phyloP scores from a whole-genome alignment of 2,113 vertebrate genomes.

The Podarcis cretensis region DNA sequence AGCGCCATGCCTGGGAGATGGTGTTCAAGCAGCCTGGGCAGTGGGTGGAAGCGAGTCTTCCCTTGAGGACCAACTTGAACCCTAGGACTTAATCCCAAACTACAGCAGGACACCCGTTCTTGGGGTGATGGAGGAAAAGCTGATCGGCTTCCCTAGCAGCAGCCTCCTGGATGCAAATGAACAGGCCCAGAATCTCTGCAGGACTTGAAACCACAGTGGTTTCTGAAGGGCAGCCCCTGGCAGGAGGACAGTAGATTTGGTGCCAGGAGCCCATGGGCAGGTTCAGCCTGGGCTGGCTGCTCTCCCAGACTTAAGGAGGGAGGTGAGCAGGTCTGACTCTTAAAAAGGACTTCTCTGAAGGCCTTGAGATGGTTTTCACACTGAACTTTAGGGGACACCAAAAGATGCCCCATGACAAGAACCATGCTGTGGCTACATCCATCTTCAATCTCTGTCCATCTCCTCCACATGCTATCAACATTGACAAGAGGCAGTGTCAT shows the following conservation, averaged over 20 bases:
- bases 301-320: background rate
- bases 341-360: background rate
- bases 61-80: slow-evolving; percentile 85
- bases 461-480: background rate
- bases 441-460: background rate
- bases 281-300: background rate
- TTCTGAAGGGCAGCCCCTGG: background rate
- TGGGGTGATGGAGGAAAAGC: background rate
- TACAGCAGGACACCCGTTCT: background rate
- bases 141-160: background rate
- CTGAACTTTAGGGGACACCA: background rate
- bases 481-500: background rate
- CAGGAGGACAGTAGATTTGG: no score
- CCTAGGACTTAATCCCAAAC: slow-evolving; percentile 58
- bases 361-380: no score
- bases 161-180: no score
- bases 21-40: slow-evolving; percentile 83
- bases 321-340: background rate
- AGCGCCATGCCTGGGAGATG: slow-evolving; percentile 81
- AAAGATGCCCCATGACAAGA: background rate
- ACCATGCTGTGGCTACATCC: background rate
- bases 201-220: background rate
- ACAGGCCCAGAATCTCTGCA: background rate
- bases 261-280: background rate
- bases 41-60: slow-evolving; percentile 89